These are phyloP conservation scores for Argynnis bischoffii DNA, from an alignment of 2,888 invertebrate species.

Conservation along the genomic window DNA sequence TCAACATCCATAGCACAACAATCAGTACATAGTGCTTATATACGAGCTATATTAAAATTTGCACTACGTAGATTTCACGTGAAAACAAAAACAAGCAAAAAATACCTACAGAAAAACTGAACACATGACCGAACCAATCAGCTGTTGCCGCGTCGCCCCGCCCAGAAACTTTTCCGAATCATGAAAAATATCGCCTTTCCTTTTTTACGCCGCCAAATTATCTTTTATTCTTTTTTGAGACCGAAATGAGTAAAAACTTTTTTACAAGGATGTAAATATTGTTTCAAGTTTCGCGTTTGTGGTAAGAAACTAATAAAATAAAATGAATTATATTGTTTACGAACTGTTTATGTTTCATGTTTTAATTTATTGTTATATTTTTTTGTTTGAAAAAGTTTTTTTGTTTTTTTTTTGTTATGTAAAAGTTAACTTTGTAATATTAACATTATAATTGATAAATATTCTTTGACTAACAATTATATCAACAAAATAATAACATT, in stretches of 20 bases:
- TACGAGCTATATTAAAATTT: slow-evolving; percentile 37
- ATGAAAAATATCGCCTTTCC: slow-evolving; percentile 61
- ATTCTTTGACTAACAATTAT: too few species aligned
- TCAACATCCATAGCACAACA: slow-evolving; percentile 13
- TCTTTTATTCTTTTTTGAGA: slow-evolving; percentile 5
- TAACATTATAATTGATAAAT: too few species aligned
- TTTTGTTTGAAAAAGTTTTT: too few species aligned
- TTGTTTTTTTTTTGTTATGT: too few species aligned
- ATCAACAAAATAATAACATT: too few species aligned
- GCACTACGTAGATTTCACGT: slow-evolving; percentile 37
- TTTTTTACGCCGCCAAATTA: slow-evolving; percentile 36
- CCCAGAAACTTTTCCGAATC: slow-evolving; percentile 72
- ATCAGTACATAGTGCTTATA: slow-evolving; percentile 28
- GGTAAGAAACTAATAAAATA: too few species aligned
- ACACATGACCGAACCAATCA: slow-evolving; percentile 76
- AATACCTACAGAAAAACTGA: slow-evolving; percentile 78
- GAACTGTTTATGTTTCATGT: too few species aligned
- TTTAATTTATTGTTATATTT: too few species aligned
- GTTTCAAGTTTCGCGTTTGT: background rate
- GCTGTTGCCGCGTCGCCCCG: slow-evolving; percentile 75
- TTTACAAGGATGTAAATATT: background rate
- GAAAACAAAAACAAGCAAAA: slow-evolving; percentile 46
- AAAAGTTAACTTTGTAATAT: too few species aligned
- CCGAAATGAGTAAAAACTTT: slow-evolving; percentile 1
- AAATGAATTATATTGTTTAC: too few species aligned